Conservation (phyloP, 1,140 invertebrate species). For the Conus betulinus region DNA sequence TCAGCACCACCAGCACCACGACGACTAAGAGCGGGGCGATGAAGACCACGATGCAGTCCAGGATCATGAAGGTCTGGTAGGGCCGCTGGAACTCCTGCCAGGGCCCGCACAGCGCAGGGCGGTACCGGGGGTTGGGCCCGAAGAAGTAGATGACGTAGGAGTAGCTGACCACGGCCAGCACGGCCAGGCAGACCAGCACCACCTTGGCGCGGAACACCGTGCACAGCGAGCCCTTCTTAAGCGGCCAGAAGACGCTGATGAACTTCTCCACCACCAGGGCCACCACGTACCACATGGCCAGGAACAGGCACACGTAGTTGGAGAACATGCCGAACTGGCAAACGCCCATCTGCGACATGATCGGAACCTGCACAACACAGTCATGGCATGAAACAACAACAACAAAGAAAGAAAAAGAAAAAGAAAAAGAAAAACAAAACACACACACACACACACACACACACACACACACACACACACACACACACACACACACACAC, state of each 20-base stretch:
- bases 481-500: no score
- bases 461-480: no score
- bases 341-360: conserved; percentile 47
- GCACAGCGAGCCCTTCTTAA: conserved; percentile 57
- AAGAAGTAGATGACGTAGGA: conserved; percentile 58
- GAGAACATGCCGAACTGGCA: conserved; percentile 60
- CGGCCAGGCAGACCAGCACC: conserved; percentile 52
- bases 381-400: no score
- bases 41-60: conserved; percentile 53
- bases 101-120: conserved; percentile 24
- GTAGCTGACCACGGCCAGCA: conserved; percentile 55
- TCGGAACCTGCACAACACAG: conserved; percentile 23
- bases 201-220: conserved; percentile 62
- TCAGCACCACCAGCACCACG: conserved; percentile 46
- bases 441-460: no score
- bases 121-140: conserved; percentile 27
- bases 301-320: conserved; percentile 58
- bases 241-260: conserved; percentile 62
- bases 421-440: no score
- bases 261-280: conserved; percentile 66
- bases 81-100: conserved; percentile 46
- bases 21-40: conserved; percentile 51
- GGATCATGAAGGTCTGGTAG: conserved; percentile 39
- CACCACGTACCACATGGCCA: conserved; percentile 68
- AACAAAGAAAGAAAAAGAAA: no score